Percentiles rank a stretch among this genome's conserved stretches.
These are phyloP conservation scores for Pristiophorus japonicus DNA, from an alignment of 2,113 vertebrate genomes.

Conservation along the genomic window DNA sequence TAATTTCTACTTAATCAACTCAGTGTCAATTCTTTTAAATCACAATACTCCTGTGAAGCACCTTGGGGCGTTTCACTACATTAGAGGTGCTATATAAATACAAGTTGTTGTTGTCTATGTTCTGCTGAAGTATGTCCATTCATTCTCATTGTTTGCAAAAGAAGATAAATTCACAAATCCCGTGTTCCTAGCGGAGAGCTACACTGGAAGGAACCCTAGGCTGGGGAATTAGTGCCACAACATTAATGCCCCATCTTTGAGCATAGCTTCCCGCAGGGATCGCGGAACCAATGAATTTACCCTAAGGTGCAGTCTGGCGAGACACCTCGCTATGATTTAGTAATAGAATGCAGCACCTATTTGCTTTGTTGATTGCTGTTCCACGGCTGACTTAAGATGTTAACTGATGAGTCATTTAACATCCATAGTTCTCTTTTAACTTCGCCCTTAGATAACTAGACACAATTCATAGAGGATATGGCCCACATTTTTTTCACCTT, in stretches of 20 bases:
- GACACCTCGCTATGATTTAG: background rate
- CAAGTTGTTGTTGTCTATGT: too few relatives aligned
- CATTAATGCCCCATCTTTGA: background rate
- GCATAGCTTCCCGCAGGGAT: background rate
- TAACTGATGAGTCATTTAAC: background rate
- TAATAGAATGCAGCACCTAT: background rate
- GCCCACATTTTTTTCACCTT: background rate
- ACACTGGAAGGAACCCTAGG: background rate
- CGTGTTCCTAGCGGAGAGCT: background rate
- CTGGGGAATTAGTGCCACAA: background rate
- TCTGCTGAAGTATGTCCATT: too few relatives aligned
- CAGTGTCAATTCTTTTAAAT: too few relatives aligned
- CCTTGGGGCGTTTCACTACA: too few relatives aligned
- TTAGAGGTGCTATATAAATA: too few relatives aligned
- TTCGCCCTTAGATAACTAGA: background rate
- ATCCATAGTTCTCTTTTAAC: background rate
- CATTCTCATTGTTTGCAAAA: too few relatives aligned
- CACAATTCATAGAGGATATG: background rate
- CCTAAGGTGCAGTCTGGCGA: background rate
- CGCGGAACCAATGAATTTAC: too few relatives aligned
- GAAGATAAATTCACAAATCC: background rate
- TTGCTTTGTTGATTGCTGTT: background rate
- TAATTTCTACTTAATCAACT: too few relatives aligned
- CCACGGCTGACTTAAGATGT: background rate
- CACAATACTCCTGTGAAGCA: too few relatives aligned